Base-by-base conservation (phyloP, 2,888 invertebrate genomes). In the Drosophila acutilabella region DNA sequence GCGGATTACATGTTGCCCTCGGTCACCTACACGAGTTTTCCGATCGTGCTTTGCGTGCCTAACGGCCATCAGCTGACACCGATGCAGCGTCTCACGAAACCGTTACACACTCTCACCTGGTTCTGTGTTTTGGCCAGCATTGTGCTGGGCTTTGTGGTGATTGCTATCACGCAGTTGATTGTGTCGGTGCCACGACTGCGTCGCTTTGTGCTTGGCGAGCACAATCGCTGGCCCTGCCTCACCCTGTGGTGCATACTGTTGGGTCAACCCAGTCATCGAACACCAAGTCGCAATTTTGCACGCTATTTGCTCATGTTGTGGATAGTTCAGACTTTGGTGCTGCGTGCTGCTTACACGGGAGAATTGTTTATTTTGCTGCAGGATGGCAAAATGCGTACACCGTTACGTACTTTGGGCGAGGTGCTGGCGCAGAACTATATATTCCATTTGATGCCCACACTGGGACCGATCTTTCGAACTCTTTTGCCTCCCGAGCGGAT, bases 301-400 rank as follows among this genome's bases (percentile, higher is more conserved):
- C 89, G 91, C 0, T 91, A 79, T n/a, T 40, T 92, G n/a, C 72
- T 92, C 1, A 44, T 80, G 0, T 0, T 91, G 5, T 92, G 92
- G 91, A 51, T 91, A 4, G 16, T 90, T 0, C 80, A 88, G 26
- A 88, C 90, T 0, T 62, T 91, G 41, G 73, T 92, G 0, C 1
- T 92, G 14, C 81, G 92, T 1, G 80, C 80, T 42, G 91, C 90
- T 10, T 92, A 91, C 54, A 81, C 81, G 0, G 88, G 91, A 0
- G 90, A 91, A 59, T 62, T 91, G 3, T 91, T 71, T 16, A 74
- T 82, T 0, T 69, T 91, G n/a, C 79, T 91, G 23, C 91, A 91
- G 67, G 91, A 91, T 64, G 90, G 81, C 0, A 75, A 87, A 0
- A 33, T 70, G 3, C 80, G 80, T 0, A 71, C 73, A 0, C 73